These are phyloP conservation scores for Brachyrhaphis roseni DNA, from an alignment of 2,797 vertebrate species.

Conservation along the genomic window DNA sequence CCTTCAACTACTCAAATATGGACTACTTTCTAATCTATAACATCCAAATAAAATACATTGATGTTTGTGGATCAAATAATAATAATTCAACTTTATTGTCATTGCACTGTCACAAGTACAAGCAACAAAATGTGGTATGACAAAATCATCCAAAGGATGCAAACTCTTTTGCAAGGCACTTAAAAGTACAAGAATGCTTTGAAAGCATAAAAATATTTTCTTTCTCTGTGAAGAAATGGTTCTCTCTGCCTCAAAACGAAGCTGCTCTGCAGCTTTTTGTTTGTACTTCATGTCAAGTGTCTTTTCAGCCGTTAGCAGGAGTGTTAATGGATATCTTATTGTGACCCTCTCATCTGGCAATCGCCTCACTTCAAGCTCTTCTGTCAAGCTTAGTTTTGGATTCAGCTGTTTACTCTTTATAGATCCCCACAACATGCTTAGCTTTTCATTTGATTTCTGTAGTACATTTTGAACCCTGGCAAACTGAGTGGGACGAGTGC, in stretches of 20 bases:
- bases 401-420: conserved; percentile 42
- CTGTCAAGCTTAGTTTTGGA: conserved; percentile 37
- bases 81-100: too few relatives aligned
- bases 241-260: conserved; percentile 6
- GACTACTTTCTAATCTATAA: background rate
- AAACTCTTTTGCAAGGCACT: background rate
- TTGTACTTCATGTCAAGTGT: conserved; percentile 25
- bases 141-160: background rate
- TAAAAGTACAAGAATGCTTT: background rate
- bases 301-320: conserved; percentile 28
- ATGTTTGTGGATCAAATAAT: background rate
- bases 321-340: conserved; percentile 42
- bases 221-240: background rate
- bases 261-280: conserved; percentile 11
- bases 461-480: conserved; percentile 40
- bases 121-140: too few relatives aligned
- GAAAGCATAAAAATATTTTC: background rate
- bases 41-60: background rate
- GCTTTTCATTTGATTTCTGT: conserved; percentile 48
- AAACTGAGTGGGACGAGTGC: conserved; percentile 31
- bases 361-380: conserved; percentile 24
- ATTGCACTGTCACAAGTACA: too few relatives aligned
- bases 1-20: background rate
- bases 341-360: conserved; percentile 37
- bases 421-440: conserved; percentile 33